These are phyloP conservation scores for Thecocarcelia acutangulata DNA, from an alignment of 2,888 invertebrate species.

Conservation along the genomic window DNA sequence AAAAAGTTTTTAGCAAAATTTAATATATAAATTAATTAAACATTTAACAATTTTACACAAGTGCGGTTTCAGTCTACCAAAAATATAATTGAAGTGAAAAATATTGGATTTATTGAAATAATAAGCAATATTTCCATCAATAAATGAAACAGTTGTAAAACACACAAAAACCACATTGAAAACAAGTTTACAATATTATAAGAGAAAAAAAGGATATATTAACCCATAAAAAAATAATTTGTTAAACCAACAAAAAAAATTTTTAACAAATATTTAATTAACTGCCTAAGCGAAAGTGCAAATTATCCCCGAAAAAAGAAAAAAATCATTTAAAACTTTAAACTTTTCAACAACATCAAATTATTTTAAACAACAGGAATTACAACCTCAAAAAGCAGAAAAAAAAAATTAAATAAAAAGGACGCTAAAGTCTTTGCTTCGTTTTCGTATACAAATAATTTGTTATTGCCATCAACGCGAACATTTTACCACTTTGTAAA, in stretches of 20 bases:
- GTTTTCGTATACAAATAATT: constrained; percentile 61
- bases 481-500: constrained; percentile 68
- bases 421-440: constrained; percentile 45
- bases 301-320: constrained; percentile 69
- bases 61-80: constrained; percentile 65
- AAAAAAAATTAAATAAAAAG: constrained; percentile 53
- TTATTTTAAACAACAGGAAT: constrained; percentile 59
- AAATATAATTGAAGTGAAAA: constrained; percentile 54
- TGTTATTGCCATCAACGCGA: constrained; percentile 67
- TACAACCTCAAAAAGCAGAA: constrained; percentile 56
- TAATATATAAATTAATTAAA: constrained; percentile 57
- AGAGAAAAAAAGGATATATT: constrained; percentile 41
- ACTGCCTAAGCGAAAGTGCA: constrained; percentile 69
- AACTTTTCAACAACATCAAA: constrained; percentile 52
- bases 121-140: constrained; percentile 47
- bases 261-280: constrained; percentile 66
- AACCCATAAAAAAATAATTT: constrained; percentile 51
- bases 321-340: constrained; percentile 65
- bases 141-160: constrained; percentile 56
- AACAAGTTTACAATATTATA: constrained; percentile 61
- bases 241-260: constrained; percentile 57
- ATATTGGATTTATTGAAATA: constrained; percentile 42
- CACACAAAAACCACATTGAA: constrained; percentile 68
- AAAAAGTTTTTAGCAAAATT: constrained; percentile 66
- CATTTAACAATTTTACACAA: constrained; percentile 53